A percentile compares a stretch with the other conserved stretches of the same genome.
These are phyloP conservation scores for Tragelaphus buxtoni DNA, from an alignment of 2,113 vertebrate species.

Conservation along the genomic window DNA sequence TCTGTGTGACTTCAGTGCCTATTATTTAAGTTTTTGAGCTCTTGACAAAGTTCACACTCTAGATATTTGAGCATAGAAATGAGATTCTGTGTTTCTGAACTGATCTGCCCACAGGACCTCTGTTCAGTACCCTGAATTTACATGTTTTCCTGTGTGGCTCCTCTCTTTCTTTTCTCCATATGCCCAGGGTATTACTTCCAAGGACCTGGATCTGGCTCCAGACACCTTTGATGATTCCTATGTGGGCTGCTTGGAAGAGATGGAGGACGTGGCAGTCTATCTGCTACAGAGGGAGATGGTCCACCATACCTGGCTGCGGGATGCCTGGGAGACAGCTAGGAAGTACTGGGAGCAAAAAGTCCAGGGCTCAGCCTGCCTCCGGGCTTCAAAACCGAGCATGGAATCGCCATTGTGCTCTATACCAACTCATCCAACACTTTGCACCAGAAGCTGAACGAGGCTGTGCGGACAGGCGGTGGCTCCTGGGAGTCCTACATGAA, in stretches of 20 bases:
- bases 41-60: background rate
- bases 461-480: constrained; percentile 37
- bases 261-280: constrained; percentile 51
- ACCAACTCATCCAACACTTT: constrained; percentile 71
- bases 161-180: background rate
- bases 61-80: background rate
- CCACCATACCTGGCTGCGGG: constrained; percentile 13
- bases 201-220: constrained; percentile 63
- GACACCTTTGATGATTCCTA: constrained; percentile 76
- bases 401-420: constrained; percentile 65
- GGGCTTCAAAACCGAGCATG: constrained; percentile 66
- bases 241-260: constrained; percentile 60
- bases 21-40: background rate
- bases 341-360: constrained; percentile 36
- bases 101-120: background rate
- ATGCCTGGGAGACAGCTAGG: constrained; percentile 63
- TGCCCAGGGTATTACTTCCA: constrained; percentile 38
- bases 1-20: background rate
- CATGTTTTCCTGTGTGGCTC: background rate
- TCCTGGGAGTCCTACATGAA: constrained; percentile 69
- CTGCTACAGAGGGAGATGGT: constrained; percentile 65
- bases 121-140: background rate
- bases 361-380: constrained; percentile 37
- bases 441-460: constrained; percentile 67
- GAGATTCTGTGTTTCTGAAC: background rate